A percentile compares a stretch with the other conserved stretches of the same genome.
Evolutionary conservation across 2,113 vertebrate genomes (phyloP).

Genomic region (Antechinus stuartii): DNA sequence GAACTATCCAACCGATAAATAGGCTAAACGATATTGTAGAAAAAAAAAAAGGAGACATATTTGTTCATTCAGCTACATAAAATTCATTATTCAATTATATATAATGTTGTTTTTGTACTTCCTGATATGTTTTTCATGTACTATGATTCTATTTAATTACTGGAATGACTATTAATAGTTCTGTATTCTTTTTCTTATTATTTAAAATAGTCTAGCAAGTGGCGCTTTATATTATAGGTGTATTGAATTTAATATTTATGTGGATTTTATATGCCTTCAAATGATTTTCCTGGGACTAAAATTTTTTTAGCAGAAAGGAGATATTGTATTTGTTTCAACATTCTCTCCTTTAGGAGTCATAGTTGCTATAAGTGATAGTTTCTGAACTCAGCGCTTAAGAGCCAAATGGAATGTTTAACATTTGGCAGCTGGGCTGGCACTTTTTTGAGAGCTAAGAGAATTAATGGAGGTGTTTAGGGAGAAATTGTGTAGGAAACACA

Average conservation of each 20-base stretch:
- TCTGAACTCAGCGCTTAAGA: neutral
- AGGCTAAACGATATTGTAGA: neutral
- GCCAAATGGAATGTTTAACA: neutral
- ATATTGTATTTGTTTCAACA: neutral
- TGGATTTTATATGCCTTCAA: neutral
- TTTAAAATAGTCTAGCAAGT: neutral
- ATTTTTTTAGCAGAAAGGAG: neutral
- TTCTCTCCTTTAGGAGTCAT: neutral
- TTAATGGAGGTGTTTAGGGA: neutral
- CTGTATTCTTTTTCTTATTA: neutral
- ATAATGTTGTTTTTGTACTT: neutral
- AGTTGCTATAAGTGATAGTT: neutral
- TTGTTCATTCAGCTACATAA: neutral
- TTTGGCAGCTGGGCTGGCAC: neutral
- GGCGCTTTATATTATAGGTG: neutral
- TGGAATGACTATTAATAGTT: neutral
- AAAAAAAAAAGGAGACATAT: neutral
- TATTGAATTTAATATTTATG: neutral
- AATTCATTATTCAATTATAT: neutral
- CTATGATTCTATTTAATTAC: neutral
- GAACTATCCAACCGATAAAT: neutral
- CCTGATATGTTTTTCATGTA: neutral
- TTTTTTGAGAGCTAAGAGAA: neutral
- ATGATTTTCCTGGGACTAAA: neutral
- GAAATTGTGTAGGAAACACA: neutral